phyloP scores from a whole-genome alignment of 2,797 vertebrate species.

The Typhlichthys eigenmanni region DNA sequence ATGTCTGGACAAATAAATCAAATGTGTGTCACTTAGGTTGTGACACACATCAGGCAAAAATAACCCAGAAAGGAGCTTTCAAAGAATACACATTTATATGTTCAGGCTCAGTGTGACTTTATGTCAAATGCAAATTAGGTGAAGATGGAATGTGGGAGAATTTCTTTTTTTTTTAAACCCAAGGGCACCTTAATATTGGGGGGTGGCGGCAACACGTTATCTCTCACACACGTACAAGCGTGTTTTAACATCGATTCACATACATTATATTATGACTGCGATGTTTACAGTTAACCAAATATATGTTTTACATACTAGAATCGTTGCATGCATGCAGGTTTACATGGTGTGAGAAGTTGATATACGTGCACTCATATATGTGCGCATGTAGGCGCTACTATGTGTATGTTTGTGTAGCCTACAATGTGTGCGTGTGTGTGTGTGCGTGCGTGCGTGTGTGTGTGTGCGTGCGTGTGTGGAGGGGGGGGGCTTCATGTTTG shows the following conservation, averaged over 20 bases:
- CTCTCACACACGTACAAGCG: no score
- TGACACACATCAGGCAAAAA: slow-evolving; percentile 33
- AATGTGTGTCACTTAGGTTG: slow-evolving; percentile 30
- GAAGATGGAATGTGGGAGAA: slow-evolving; percentile 26
- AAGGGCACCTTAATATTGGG: slow-evolving; percentile 30
- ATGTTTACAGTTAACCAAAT: no score
- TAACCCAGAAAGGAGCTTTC: slow-evolving; percentile 32
- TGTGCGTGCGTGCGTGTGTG: slow-evolving; percentile 9
- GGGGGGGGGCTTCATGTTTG: slow-evolving; percentile 13
- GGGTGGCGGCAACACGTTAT: no score
- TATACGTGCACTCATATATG: neutral
- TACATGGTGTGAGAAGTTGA: no score
- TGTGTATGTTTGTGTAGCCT: slow-evolving; percentile 1
- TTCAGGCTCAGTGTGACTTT: slow-evolving; percentile 27
- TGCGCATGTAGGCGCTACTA: neutral
- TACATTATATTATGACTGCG: no score
- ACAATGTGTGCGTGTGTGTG: neutral
- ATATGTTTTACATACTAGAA: no score
- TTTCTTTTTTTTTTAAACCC: slow-evolving; percentile 12
- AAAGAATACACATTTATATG: slow-evolving; percentile 37
- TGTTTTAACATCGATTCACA: no score
- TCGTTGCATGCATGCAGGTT: neutral
- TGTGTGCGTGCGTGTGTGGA: neutral
- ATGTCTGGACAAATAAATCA: slow-evolving; percentile 30
- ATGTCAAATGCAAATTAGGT: slow-evolving; percentile 30